These are phyloP conservation scores for Diabrotica undecimpunctata DNA, from an alignment of 1,140 invertebrate species.

Conservation along the genomic window DNA sequence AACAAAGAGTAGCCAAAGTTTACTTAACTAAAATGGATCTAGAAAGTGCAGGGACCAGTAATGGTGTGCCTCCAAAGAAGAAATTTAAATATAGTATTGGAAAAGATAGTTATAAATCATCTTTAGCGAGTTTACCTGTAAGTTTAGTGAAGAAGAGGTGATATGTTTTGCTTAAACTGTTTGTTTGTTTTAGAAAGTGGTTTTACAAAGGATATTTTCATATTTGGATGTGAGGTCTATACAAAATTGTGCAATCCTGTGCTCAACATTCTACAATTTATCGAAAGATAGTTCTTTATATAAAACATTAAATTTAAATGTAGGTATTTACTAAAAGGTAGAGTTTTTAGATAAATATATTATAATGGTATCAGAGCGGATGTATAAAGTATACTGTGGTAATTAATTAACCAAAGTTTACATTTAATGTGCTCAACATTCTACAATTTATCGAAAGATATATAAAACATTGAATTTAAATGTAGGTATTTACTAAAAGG, in stretches of 20 bases:
- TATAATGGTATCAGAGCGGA: no score
- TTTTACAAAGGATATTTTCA: slow-evolving; percentile 32
- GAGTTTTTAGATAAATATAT: no score
- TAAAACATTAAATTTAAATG: slow-evolving; percentile 30
- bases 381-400: no score
- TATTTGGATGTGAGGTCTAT: slow-evolving; percentile 35
- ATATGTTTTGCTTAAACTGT: neutral
- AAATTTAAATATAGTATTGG: slow-evolving; percentile 21
- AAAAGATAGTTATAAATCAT: slow-evolving; percentile 11
- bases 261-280: slow-evolving; percentile 31
- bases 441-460: slow-evolving; percentile 32
- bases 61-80: slow-evolving; percentile 25
- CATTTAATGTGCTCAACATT: slow-evolving; percentile 35
- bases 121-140: slow-evolving; percentile 28
- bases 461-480: slow-evolving; percentile 32
- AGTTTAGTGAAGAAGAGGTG: slow-evolving; percentile 8
- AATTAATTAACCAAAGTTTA: no score
- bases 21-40: slow-evolving; percentile 5
- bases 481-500: slow-evolving; percentile 24
- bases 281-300: slow-evolving; percentile 33
- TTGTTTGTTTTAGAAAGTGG: slow-evolving; percentile 27
- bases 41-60: slow-evolving; percentile 8
- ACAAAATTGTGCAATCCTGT: slow-evolving; percentile 30
- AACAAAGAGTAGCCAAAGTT: neutral
- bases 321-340: slow-evolving; percentile 8